These are phyloP conservation scores for Catalaphyllia jardinei DNA, from an alignment of 64 coral and sea anemone genomes.

Conservation along the genomic window DNA sequence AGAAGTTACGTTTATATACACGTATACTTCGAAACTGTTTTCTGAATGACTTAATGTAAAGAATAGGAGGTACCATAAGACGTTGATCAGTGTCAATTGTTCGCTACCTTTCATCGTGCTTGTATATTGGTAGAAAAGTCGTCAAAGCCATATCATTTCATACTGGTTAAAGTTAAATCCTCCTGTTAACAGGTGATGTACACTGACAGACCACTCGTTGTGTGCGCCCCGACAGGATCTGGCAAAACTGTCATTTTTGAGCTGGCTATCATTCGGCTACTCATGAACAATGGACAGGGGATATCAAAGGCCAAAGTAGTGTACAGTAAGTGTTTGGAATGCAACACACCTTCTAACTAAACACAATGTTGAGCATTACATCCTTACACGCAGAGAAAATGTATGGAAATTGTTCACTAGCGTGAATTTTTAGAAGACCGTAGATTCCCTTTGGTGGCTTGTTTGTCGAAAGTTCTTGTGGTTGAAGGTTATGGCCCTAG, in stretches of 20 bases:
- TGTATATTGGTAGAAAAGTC: background rate
- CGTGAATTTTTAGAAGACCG: too few species aligned
- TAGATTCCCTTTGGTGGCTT: too few species aligned
- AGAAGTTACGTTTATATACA: too few species aligned
- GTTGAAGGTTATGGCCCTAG: too few species aligned
- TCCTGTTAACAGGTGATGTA: constrained; percentile 78
- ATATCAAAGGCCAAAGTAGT: constrained; percentile 70
- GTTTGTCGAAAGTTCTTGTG: too few species aligned
- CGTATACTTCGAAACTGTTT: too few species aligned
- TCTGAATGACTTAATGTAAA: too few species aligned
- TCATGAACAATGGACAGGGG: constrained; percentile 63
- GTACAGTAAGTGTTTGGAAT: constrained; percentile 70
- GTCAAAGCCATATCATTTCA: background rate
- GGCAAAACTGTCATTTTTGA: constrained; percentile 99
- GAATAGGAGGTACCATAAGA: too few species aligned
- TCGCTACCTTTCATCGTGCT: background rate
- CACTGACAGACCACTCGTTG: constrained; percentile 87
- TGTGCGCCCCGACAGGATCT: constrained; percentile 96
- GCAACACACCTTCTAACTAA: background rate
- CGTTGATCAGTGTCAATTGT: background rate
- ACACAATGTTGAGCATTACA: too few species aligned
- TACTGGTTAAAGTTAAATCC: background rate
- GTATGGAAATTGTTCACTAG: too few species aligned
- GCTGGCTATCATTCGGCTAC: constrained; percentile 84
- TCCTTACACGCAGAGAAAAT: too few species aligned